A percentile compares a stretch with the other conserved stretches of the same genome.
phyloP scores from a whole-genome alignment of 2,888 invertebrate species.

The Dendrolimus houi region DNA sequence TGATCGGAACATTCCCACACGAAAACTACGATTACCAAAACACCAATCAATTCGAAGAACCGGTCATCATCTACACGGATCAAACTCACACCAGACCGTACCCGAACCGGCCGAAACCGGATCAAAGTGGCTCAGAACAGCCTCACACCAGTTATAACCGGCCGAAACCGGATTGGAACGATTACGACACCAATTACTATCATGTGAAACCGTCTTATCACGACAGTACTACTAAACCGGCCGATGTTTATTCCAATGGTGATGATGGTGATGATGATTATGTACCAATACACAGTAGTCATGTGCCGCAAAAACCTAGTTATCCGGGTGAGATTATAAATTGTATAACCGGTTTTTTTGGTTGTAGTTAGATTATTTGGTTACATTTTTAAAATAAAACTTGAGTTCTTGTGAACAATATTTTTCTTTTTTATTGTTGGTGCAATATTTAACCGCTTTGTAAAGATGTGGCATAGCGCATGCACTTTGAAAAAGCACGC shows the following conservation, averaged over 20 bases:
- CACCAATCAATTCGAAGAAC: conserved; percentile 66
- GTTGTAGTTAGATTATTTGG: background rate
- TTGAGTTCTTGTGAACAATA: conserved; percentile 12
- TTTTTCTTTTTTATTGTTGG: background rate
- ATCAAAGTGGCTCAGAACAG: conserved; percentile 21
- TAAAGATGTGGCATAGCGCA: background rate
- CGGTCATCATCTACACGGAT: conserved; percentile 68
- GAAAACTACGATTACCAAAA: conserved; percentile 64
- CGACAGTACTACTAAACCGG: conserved; percentile 42
- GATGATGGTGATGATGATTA: conserved; percentile 59
- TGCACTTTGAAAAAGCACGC: background rate
- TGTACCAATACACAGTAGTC: conserved; percentile 52
- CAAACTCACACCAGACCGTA: conserved; percentile 48
- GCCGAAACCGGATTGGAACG: conserved; percentile 44
- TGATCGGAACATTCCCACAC: conserved; percentile 69
- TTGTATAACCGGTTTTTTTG: conserved; percentile 14
- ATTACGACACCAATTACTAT: conserved; percentile 48
- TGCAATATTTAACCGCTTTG: background rate
- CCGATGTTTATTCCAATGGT: conserved; percentile 12
- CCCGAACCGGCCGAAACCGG: conserved; percentile 30
- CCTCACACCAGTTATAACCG: conserved; percentile 23
- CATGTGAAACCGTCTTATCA: conserved; percentile 71
- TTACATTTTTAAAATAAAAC: conserved; percentile 17
- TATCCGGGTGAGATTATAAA: conserved; percentile 58
- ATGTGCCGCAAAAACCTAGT: conserved; percentile 55